Conservation (phyloP, 2,797 vertebrate species). For the Fundulus diaphanus region DNA sequence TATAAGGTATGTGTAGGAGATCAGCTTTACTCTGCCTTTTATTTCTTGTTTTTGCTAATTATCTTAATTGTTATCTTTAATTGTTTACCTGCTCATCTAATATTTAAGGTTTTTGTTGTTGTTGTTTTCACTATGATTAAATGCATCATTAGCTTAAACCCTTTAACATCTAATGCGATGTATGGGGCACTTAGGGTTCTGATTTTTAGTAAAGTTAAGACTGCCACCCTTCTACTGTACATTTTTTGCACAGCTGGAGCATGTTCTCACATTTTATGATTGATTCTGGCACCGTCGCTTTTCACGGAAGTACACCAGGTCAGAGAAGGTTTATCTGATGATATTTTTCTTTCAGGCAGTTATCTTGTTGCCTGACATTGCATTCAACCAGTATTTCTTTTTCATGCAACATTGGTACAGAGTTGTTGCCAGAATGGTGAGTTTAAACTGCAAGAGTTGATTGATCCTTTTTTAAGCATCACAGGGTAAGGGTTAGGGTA, state of each 20-base stretch:
- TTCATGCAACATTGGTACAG: constrained; percentile 13
- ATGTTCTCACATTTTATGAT: constrained; percentile 45
- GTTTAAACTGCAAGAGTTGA: constrained; percentile 13
- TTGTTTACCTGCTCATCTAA: constrained; percentile 12
- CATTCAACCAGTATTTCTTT: constrained; percentile 19
- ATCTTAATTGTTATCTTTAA: constrained; percentile 29
- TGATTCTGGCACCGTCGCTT: constrained; percentile 9
- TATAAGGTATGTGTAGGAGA: constrained; percentile 1
- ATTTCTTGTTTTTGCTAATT: constrained; percentile 34
- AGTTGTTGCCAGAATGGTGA: constrained; percentile 49
- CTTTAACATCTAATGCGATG: constrained; percentile 8
- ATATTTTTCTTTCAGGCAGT: not conserved
- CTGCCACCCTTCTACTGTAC: constrained; percentile 28
- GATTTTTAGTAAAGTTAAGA: constrained; percentile 19
- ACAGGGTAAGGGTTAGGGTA: constrained; percentile 7
- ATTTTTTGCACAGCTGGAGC: constrained; percentile 47
- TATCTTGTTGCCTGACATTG: constrained; percentile 27
- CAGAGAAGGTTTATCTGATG: not conserved
- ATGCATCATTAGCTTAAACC: constrained; percentile 20
- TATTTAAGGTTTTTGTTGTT: not conserved
- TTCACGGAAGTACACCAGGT: constrained; percentile 24
- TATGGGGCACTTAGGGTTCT: not conserved
- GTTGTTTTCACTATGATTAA: not conserved
- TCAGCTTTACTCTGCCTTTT: constrained; percentile 10
- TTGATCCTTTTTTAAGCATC: not conserved